phyloP scores from a whole-genome alignment of 2,113 vertebrate genomes.

The Archocentrus centrarchus region DNA sequence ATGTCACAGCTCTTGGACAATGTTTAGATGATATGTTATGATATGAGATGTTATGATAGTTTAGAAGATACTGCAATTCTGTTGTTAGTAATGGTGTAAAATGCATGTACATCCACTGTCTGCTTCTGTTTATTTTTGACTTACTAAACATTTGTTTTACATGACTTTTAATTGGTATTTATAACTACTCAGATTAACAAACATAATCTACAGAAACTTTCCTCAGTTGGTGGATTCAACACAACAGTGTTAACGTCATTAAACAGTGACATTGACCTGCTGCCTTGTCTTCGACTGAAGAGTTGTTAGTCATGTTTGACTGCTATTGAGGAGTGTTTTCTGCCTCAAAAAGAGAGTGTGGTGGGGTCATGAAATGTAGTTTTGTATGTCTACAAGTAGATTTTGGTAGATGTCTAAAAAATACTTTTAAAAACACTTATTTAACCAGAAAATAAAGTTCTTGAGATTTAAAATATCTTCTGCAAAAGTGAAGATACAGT shows the following conservation, averaged over 20 bases:
- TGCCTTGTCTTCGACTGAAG: slow-evolving; percentile 3
- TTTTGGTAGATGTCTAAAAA: not conserved
- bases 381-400: not conserved
- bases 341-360: not conserved
- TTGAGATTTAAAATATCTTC: not conserved
- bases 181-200: not conserved
- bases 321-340: not conserved
- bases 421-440: not conserved
- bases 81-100: not conserved
- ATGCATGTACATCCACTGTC: not conserved
- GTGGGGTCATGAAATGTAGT: not conserved
- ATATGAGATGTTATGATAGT: not conserved
- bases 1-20: not conserved
- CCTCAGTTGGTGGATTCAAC: not conserved
- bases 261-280: not conserved
- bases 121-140: not conserved
- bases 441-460: not conserved
- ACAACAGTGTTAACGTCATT: not conserved
- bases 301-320: not conserved
- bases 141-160: not conserved
- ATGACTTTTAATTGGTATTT: not conserved
- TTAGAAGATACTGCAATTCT: not conserved
- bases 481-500: not conserved
- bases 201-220: not conserved
- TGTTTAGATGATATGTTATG: not conserved